These are phyloP conservation scores for Argyrosomus regius DNA, from an alignment of 2,797 vertebrate genomes.

Conservation along the genomic window DNA sequence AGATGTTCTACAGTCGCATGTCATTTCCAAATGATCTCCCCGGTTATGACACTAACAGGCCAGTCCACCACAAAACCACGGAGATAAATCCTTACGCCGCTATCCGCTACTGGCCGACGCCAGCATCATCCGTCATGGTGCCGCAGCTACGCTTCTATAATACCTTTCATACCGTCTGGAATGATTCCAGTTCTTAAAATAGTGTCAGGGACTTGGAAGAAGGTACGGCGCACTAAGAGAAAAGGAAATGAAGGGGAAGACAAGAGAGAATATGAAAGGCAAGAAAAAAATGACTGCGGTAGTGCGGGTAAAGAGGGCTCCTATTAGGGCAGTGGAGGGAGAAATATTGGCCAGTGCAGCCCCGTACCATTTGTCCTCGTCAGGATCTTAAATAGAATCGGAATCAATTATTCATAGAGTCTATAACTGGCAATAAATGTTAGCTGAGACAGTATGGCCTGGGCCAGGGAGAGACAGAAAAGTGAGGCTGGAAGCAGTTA, in stretches of 20 bases:
- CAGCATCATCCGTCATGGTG: conserved; percentile 54
- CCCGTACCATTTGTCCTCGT: conserved; percentile 80
- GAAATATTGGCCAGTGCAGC: conserved; percentile 78
- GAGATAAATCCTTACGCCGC: conserved; percentile 59
- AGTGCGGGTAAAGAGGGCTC: conserved; percentile 62
- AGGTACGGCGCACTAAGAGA: conserved; percentile 41
- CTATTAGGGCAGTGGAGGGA: conserved; percentile 76
- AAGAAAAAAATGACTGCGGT: conserved; percentile 70
- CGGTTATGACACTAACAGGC: conserved; percentile 66
- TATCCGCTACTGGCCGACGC: conserved; percentile 36
- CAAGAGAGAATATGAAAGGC: conserved; percentile 53
- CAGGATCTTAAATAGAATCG: conserved; percentile 83
- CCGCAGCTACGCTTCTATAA: conserved; percentile 57
- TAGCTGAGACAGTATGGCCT: conserved; percentile 71
- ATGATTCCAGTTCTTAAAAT: conserved; percentile 78
- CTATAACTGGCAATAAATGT: conserved; percentile 83
- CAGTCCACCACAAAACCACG: conserved; percentile 59
- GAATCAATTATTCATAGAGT: conserved; percentile 83
- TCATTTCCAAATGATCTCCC: conserved; percentile 68
- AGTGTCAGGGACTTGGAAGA: conserved; percentile 60
- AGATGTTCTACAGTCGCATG: conserved; percentile 46
- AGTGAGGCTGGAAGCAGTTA: conserved; percentile 55
- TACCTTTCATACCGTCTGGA: conserved; percentile 64
- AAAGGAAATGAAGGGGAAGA: conserved; percentile 63
- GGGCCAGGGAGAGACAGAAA: conserved; percentile 40